Conservation (phyloP, 1,140 invertebrate species). For the Drosophila equinoxialis region DNA sequence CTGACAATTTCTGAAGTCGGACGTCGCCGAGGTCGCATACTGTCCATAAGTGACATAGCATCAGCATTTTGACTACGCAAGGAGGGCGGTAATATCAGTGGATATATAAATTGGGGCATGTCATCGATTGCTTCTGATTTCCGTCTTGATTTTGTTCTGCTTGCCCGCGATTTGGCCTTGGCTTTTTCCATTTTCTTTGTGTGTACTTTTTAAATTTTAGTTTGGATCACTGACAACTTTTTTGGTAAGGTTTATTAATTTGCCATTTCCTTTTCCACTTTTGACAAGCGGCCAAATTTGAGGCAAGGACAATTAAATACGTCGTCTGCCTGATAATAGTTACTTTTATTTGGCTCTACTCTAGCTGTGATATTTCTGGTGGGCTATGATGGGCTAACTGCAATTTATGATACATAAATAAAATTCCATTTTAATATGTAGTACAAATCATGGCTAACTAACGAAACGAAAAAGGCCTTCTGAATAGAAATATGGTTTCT, state of each 20-base stretch:
- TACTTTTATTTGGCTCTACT: background rate
- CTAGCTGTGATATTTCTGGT: no score
- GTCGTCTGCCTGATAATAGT: background rate
- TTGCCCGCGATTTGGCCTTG: background rate
- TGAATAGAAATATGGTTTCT: no score
- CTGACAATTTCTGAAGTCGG: conserved; percentile 52
- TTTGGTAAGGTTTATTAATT: conserved; percentile 34
- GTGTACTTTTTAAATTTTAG: background rate
- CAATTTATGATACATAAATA: background rate
- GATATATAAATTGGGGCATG: conserved; percentile 18
- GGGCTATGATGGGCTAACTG: background rate
- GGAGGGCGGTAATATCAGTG: background rate
- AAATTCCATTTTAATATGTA: background rate
- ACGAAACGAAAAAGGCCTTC: no score
- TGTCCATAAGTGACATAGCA: no score
- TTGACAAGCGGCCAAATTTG: conserved; percentile 42
- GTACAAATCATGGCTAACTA: background rate
- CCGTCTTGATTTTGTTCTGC: background rate
- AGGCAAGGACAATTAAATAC: background rate
- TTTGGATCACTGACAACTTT: background rate
- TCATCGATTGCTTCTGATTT: background rate
- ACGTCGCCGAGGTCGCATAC: background rate
- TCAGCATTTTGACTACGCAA: background rate
- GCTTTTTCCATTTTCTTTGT: conserved; percentile 19
- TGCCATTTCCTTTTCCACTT: conserved; percentile 45